Evolutionary conservation across 2,888 invertebrate genomes (phyloP).

Genomic region (Dolichomitus sp.): DNA sequence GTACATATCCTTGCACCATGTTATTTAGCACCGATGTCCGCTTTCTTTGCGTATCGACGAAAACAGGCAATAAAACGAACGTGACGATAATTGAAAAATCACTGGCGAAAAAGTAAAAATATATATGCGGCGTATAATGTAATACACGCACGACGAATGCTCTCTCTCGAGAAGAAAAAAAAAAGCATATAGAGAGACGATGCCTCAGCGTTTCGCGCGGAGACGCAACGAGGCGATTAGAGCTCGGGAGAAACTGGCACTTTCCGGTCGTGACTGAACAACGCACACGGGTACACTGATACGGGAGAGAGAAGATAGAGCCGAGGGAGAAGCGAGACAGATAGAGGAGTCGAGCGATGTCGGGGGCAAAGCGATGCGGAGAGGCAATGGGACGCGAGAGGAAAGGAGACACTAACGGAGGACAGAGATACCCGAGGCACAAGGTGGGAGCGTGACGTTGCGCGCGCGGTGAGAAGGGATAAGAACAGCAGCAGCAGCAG

Average conservation of each 20-base stretch:
- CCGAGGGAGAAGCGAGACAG: conserved; percentile 68
- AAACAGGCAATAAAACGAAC: conserved; percentile 28
- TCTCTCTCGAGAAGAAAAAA: conserved; percentile 22
- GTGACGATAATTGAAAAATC: conserved; percentile 8
- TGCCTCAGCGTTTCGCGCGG: conserved; percentile 66
- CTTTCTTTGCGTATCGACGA: background rate
- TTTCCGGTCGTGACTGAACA: conserved; percentile 81
- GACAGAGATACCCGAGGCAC: conserved; percentile 29
- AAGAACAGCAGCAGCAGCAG: conserved; percentile 57
- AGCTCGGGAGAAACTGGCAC: conserved; percentile 83
- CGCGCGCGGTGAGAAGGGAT: conserved; percentile 65
- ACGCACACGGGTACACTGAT: conserved; percentile 72
- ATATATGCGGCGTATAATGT: background rate
- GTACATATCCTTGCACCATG: background rate
- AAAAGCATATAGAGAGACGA: conserved; percentile 44
- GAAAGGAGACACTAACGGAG: conserved; percentile 12
- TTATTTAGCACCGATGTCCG: conserved; percentile 22
- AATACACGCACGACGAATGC: conserved; percentile 3
- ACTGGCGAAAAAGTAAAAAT: conserved; percentile 1
- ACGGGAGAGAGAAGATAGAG: conserved; percentile 65
- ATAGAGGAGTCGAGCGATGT: conserved; percentile 56
- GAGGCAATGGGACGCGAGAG: conserved; percentile 35
- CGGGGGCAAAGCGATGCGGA: conserved; percentile 41
- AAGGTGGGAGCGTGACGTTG: conserved; percentile 68
- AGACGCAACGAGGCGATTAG: conserved; percentile 80